These are phyloP conservation scores for Siniperca chuatsi DNA, from an alignment of 2,113 vertebrate species.

Conservation along the genomic window DNA sequence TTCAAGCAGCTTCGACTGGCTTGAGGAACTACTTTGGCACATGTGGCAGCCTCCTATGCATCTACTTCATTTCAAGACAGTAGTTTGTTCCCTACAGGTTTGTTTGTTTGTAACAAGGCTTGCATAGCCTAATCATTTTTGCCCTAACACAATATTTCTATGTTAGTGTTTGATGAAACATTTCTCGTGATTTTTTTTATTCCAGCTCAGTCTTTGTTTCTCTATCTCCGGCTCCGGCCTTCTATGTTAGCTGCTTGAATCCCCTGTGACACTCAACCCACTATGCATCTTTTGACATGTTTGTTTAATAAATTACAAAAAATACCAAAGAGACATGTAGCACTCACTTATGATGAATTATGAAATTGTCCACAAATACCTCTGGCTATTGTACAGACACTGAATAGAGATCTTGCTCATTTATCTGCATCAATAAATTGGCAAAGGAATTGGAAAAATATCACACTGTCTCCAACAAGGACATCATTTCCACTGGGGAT, in stretches of 20 bases:
- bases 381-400: too few species aligned
- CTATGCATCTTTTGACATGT: background rate
- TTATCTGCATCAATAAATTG: background rate
- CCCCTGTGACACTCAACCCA: background rate
- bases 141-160: background rate
- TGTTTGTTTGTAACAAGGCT: background rate
- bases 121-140: background rate
- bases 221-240: background rate
- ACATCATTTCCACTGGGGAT: background rate
- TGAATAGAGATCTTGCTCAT: too few species aligned
- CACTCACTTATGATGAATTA: background rate
- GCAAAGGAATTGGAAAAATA: background rate
- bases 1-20: background rate
- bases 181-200: background rate
- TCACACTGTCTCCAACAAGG: background rate
- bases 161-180: background rate
- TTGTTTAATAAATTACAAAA: background rate
- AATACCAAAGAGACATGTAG: background rate
- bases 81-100: background rate
- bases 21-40: constrained; percentile 4
- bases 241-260: background rate
- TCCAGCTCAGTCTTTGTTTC: background rate
- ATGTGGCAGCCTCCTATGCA: background rate
- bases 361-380: background rate
- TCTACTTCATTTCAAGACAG: background rate